A percentile compares a stretch with the other conserved stretches of the same genome.
phyloP scores from a whole-genome alignment of 2,888 invertebrate genomes.

The Galerucella pusilla region DNA sequence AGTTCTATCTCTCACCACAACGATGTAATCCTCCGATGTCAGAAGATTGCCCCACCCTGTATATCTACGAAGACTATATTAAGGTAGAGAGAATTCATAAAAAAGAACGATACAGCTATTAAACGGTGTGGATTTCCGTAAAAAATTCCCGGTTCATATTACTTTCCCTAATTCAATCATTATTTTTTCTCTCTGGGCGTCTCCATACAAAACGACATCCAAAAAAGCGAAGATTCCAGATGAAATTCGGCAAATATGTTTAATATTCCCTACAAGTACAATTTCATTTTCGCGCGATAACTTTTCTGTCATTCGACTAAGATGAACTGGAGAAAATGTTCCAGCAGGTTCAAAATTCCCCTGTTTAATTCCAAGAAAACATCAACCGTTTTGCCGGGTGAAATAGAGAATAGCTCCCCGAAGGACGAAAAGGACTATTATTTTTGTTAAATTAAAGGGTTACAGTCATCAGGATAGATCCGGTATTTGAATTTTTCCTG shows the following conservation, averaged over 20 bases:
- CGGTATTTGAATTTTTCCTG: too few species aligned
- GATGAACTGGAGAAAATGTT: constrained; percentile 36
- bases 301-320: constrained; percentile 43
- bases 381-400: constrained; percentile 14
- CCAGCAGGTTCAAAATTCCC: constrained; percentile 30
- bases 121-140: not conserved
- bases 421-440: constrained; percentile 1
- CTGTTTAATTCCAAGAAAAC: constrained; percentile 14
- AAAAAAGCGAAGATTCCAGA: constrained; percentile 28
- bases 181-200: constrained; percentile 1
- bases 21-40: too few species aligned
- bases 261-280: constrained; percentile 46
- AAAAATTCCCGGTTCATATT: not conserved
- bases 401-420: constrained; percentile 18
- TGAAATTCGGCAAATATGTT: constrained; percentile 36
- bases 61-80: too few species aligned
- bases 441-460: constrained; percentile 20
- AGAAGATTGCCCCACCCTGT: too few species aligned
- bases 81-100: not conserved
- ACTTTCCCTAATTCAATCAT: not conserved
- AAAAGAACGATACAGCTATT: not conserved
- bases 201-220: not conserved
- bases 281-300: constrained; percentile 48
- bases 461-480: too few species aligned
- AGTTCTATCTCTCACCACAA: too few species aligned